Conservation (phyloP, 2,113 vertebrate species). For the Leiothrix lutea region DNA sequence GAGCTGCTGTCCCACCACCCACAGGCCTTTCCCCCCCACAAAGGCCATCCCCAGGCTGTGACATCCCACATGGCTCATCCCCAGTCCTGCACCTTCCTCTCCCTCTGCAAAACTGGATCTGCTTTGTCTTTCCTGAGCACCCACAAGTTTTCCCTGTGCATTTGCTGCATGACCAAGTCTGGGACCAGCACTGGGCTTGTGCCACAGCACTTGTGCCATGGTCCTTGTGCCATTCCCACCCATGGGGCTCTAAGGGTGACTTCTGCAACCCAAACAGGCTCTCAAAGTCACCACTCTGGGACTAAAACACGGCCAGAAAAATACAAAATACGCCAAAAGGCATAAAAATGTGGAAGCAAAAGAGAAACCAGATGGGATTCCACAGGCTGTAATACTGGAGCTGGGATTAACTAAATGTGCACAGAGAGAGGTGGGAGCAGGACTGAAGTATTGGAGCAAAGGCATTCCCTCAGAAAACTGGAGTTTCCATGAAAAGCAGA, state of each 20-base stretch:
- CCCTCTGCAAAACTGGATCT: rapidly evolving
- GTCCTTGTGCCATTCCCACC: background rate
- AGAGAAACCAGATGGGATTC: background rate
- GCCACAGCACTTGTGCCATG: background rate
- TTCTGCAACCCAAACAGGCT: rapidly evolving
- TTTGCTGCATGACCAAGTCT: no score
- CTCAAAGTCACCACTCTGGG: background rate
- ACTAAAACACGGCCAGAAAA: background rate
- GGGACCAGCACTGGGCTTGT: background rate
- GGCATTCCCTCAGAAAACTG: background rate
- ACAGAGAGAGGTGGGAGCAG: background rate
- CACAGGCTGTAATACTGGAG: background rate
- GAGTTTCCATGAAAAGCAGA: background rate
- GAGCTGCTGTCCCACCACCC: background rate
- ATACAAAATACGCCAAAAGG: background rate
- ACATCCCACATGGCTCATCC: background rate
- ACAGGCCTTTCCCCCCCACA: background rate
- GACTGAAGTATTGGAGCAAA: background rate
- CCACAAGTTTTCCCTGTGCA: rapidly evolving
- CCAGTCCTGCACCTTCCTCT: background rate
- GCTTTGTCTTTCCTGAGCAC: background rate
- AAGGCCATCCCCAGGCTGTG: background rate
- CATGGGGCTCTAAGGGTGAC: rapidly evolving
- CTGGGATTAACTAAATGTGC: background rate
- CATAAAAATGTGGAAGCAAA: background rate